phyloP scores from a whole-genome alignment of 2,797 vertebrate species.

The Intellagama lesueurii region DNA sequence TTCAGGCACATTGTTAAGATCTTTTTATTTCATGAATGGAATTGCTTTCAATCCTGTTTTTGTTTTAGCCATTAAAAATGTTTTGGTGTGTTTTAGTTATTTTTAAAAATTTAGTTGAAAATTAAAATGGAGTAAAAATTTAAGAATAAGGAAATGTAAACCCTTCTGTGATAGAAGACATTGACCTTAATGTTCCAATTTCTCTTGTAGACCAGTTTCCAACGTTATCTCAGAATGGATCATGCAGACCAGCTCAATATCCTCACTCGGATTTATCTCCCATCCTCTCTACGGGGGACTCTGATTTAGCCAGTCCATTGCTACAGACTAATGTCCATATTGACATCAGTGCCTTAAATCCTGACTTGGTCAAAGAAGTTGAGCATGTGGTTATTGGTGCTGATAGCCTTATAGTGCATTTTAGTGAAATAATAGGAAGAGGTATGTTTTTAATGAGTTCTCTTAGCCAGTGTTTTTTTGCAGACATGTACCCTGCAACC shows the following conservation, averaged over 20 bases:
- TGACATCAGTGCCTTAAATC: slow-evolving; percentile 91
- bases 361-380: slow-evolving; percentile 94
- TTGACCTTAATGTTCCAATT: slow-evolving; percentile 13
- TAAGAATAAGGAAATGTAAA: background rate
- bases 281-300: slow-evolving; percentile 87
- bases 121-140: background rate
- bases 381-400: slow-evolving; percentile 95
- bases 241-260: slow-evolving; percentile 85
- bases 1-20: background rate
- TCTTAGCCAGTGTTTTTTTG: slow-evolving; percentile 22
- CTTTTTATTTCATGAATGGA: background rate
- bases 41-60: background rate
- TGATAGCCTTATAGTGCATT: slow-evolving; percentile 91
- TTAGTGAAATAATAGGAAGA: slow-evolving; percentile 95
- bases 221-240: slow-evolving; percentile 89
- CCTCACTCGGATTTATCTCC: slow-evolving; percentile 90
- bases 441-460: slow-evolving; percentile 79
- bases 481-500: background rate
- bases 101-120: background rate
- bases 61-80: too few species aligned
- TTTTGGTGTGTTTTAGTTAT: background rate
- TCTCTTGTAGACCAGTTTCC: slow-evolving; percentile 89
- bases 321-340: slow-evolving; percentile 91
- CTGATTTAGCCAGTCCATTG: slow-evolving; percentile 91
- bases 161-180: background rate